Conservation (phyloP, 1,140 invertebrate species). For the Drosophila equinoxialis region DNA sequence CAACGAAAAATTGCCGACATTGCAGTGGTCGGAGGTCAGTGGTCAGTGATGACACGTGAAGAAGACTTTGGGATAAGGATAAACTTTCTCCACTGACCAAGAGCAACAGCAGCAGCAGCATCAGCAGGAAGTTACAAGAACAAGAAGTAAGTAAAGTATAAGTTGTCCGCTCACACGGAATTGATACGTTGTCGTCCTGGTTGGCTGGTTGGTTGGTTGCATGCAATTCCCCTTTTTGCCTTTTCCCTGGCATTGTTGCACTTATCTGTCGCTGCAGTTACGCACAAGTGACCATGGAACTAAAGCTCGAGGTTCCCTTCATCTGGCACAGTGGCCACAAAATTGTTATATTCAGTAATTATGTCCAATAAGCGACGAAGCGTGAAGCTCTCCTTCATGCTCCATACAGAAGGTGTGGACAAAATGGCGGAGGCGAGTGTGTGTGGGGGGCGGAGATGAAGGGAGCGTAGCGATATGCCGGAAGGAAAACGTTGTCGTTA, state of each 20-base stretch:
- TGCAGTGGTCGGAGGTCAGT: background rate
- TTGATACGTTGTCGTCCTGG: conserved; percentile 66
- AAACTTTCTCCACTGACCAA: conserved; percentile 41
- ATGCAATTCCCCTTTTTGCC: background rate
- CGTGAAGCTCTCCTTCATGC: conserved; percentile 45
- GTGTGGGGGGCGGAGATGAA: background rate
- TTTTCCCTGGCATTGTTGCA: conserved; percentile 62
- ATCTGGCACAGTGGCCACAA: conserved; percentile 38
- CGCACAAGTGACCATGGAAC: conserved; percentile 60
- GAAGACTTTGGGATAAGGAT: conserved; percentile 67
- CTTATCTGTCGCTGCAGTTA: conserved; percentile 72
- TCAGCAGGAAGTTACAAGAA: conserved; percentile 24
- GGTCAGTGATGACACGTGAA: conserved; percentile 21
- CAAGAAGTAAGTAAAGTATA: conserved; percentile 56
- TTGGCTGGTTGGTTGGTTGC: background rate
- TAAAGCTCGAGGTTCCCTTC: background rate
- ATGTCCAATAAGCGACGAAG: conserved; percentile 78
- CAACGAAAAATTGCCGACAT: conserved; percentile 1
- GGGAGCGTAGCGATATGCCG: conserved; percentile 12
- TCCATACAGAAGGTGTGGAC: conserved; percentile 1
- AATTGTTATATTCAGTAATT: conserved; percentile 81
- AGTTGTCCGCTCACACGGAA: conserved; percentile 70
- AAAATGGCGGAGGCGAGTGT: background rate
- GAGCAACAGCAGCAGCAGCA: background rate
- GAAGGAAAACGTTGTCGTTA: conserved; percentile 79